Conservation (phyloP, 2,797 vertebrate genomes). For the Dryobates pubescens region DNA sequence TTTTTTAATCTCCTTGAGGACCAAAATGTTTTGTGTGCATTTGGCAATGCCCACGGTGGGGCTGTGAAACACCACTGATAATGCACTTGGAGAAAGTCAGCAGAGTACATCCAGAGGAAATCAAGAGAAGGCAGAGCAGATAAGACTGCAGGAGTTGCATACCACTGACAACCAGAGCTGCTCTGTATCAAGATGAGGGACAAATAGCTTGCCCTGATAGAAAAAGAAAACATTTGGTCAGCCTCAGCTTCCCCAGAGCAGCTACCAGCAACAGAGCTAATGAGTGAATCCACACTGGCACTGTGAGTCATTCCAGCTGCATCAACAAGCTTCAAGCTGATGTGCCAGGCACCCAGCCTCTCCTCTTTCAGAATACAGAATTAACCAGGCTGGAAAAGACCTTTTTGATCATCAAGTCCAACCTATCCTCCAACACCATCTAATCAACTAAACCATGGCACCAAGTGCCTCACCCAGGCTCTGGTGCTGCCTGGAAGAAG, state of each 20-base stretch:
- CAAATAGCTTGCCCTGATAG: slow-evolving; percentile 59
- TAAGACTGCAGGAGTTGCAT: slow-evolving; percentile 32
- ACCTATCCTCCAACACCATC: too few species aligned
- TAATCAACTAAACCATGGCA: too few species aligned
- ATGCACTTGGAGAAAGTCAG: slow-evolving; percentile 7
- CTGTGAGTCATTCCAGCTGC: slow-evolving; percentile 69
- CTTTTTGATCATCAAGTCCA: too few species aligned
- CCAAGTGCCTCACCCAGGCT: too few species aligned
- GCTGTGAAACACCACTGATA: slow-evolving; percentile 57
- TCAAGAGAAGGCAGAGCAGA: slow-evolving; percentile 58
- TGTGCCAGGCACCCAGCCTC: neutral
- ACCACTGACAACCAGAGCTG: slow-evolving; percentile 45
- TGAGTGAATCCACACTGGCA: slow-evolving; percentile 71
- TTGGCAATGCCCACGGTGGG: slow-evolving; percentile 44
- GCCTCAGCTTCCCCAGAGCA: slow-evolving; percentile 65
- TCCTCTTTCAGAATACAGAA: neutral
- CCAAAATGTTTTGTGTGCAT: slow-evolving; percentile 13
- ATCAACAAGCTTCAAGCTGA: slow-evolving; percentile 38
- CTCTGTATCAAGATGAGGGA: slow-evolving; percentile 62
- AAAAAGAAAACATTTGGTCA: slow-evolving; percentile 75
- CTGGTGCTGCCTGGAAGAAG: too few species aligned
- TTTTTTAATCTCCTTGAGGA: neutral
- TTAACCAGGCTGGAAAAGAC: too few species aligned
- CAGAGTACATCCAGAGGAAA: slow-evolving; percentile 43
- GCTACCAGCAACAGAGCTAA: slow-evolving; percentile 63